Evolutionary conservation across 2,888 invertebrate species (phyloP).

Genomic region (Zygothrica quintamaculata): DNA sequence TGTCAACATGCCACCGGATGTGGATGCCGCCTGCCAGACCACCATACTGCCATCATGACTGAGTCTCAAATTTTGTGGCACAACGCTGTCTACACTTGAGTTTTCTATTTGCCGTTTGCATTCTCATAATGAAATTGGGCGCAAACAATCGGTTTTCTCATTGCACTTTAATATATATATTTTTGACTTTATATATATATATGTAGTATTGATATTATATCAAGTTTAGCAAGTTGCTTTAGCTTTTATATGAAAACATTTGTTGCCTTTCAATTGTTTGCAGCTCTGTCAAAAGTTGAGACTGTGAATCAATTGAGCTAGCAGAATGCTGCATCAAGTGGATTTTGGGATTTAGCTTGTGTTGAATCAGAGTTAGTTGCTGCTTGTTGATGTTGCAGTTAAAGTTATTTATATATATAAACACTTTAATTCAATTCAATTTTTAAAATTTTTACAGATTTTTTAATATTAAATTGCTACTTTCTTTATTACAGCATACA

Average conservation of each 20-base stretch:
- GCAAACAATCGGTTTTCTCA: constrained; percentile 56
- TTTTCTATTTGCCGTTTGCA: constrained; percentile 34
- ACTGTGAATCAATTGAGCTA: too few relatives aligned
- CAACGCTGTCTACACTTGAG: constrained; percentile 20
- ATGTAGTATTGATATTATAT: neutral
- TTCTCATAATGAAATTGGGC: constrained; percentile 62
- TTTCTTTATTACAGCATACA: too few relatives aligned
- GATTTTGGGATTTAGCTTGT: too few relatives aligned
- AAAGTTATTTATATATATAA: too few relatives aligned
- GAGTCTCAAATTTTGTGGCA: constrained; percentile 18
- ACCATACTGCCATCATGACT: constrained; percentile 1
- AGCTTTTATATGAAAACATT: neutral
- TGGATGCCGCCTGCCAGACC: constrained; percentile 25
- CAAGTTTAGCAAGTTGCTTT: too few relatives aligned
- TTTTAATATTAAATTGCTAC: too few relatives aligned
- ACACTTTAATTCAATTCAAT: too few relatives aligned
- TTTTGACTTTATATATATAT: constrained; percentile 12
- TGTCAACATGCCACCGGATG: constrained; percentile 53
- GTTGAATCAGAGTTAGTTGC: too few relatives aligned
- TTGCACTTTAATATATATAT: constrained; percentile 28
- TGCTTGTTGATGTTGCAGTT: too few relatives aligned
- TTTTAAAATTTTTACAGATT: too few relatives aligned
- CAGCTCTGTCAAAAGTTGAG: too few relatives aligned
- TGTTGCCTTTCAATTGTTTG: too few relatives aligned
- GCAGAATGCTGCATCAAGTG: constrained; percentile 7